Evolutionary conservation across 2,888 invertebrate species (phyloP), one percentile per base, ranked within the genome.

Genomic region (Xylota segnis): DNA sequence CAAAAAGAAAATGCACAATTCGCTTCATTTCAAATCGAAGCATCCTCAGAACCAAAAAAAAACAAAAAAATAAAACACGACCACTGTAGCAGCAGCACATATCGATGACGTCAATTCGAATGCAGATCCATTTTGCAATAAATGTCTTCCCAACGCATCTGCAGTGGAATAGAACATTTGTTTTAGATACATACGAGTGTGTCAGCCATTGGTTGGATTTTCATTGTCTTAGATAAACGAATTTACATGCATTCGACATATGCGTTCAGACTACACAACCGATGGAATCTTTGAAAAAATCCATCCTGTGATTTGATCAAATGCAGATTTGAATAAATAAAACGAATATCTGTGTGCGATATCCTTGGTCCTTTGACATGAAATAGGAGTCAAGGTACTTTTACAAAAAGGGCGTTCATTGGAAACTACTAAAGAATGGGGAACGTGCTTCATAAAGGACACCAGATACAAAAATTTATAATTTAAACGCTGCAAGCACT

Each of bases 121-220:
- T 63, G 45, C 47, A 45, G 12, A 32, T 29, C 29, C 63, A 14
- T 63, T 63, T 63, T 63, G 32, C 63, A 47, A 63, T 63, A 63
- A 63, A 63, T 47, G 45, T 63, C 63, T 29, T 23, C 6, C 12
- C 29, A 12, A 1, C 5, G n/a, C 2, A 37, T 37, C 34, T 10
- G 18, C 18, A 7, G 1, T 58, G 37, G 40, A 37, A 37, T n/a
- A 10, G 10, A 59, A n/a, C 40, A 18, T 59, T 18, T 40, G 6
- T 5, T 40, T 34, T 16, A 18, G 58, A 34, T 29, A 29, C 37
- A 18, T 18, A n/a, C 14, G n/a, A n/a, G n/a, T n/a, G n/a, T 16
- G 14, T 34, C 16, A 56, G 9, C 34, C 56, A 56, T 32, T 16
- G 34, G 32, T 58, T 34, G 34, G 9, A 59, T 59, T 37, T 40